Evolutionary conservation across 2,888 invertebrate species (phyloP), one percentile per base, ranked within the genome.

Genomic region (Polyommatus iphigenia): DNA sequence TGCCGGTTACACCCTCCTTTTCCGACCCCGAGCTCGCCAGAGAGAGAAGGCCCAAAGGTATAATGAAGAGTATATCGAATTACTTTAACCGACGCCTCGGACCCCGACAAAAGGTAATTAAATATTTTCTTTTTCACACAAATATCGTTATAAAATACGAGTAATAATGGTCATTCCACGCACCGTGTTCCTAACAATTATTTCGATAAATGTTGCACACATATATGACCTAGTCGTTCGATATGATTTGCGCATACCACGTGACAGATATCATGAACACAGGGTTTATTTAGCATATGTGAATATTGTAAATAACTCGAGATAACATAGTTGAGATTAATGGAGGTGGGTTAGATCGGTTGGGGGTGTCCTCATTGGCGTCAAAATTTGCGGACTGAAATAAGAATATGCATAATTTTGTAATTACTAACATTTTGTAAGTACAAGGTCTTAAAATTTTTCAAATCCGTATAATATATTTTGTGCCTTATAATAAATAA

Each of bases 41-140:
- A 79, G 90, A 94, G 36, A 97, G 97, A 84, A 94, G 97, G 81
- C 95, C 97, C 80, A 97, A 96, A 85, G 97, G 97, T 89, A 96
- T 98, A 77, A 97, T 98, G 85, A 97, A 97, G 90, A 96, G 97
- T 77, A 96, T 98, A 80, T 96, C 97, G 24, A 97, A 96, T 87
- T 97, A 98, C 88, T 97, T 98, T 87, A 95, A 96, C 84, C 96
- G 97, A 88, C 96, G 96, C 83, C 95, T 95, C 85, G 96, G 95
- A 86, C 93, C 94, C 85, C 93, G 96, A 93, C 89, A 95, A 88
- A 92, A 95, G 95, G 87, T 97, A 89, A 83, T 79, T 80, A n/a
- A 75, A 57, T 8, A 15, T 72, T 13, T 41, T 59, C 7, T 7
- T 77, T 79, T n/a, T 46, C 6, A 73, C 73, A 73, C 20, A 15